A percentile compares a stretch with the other conserved stretches of the same genome.
These are phyloP conservation scores for Rallus crepitans DNA, from an alignment of 2,797 vertebrate genomes.

Conservation along the genomic window DNA sequence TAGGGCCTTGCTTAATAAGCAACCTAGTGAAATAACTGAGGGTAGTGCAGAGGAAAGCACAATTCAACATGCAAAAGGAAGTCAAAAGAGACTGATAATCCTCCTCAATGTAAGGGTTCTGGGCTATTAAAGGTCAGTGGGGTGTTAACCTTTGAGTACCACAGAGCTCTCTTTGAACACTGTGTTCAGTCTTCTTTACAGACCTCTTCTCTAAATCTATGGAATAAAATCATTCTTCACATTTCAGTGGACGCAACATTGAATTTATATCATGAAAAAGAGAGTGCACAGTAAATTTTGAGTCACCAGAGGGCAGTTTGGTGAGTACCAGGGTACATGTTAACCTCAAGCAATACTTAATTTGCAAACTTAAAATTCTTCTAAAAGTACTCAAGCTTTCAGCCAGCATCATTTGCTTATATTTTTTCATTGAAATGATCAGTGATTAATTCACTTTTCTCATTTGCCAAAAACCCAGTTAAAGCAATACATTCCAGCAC, in stretches of 20 bases:
- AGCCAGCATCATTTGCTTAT: not conserved
- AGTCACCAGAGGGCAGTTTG: not conserved
- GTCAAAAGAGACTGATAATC: not conserved
- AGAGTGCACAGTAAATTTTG: not conserved
- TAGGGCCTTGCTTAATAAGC: not conserved
- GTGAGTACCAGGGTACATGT: not conserved
- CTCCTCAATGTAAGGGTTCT: not conserved
- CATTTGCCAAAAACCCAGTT: not conserved
- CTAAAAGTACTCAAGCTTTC: not conserved
- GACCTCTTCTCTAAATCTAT: not conserved
- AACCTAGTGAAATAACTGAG: not conserved
- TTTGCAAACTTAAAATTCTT: not conserved
- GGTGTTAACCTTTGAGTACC: not conserved
- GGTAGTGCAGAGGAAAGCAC: not conserved
- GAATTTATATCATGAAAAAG: not conserved
- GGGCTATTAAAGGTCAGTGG: not conserved
- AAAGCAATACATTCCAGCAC: not conserved
- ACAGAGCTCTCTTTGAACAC: not conserved
- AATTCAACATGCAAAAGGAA: fast-evolving
- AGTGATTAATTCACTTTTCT: not conserved
- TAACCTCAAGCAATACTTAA: not conserved
- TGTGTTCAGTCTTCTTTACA: not conserved
- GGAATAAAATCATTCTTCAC: not conserved
- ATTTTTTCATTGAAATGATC: not conserved
- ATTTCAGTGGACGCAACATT: not conserved